These are phyloP conservation scores for Cairina moschata DNA, from an alignment of 2,113 vertebrate genomes.

Conservation along the genomic window DNA sequence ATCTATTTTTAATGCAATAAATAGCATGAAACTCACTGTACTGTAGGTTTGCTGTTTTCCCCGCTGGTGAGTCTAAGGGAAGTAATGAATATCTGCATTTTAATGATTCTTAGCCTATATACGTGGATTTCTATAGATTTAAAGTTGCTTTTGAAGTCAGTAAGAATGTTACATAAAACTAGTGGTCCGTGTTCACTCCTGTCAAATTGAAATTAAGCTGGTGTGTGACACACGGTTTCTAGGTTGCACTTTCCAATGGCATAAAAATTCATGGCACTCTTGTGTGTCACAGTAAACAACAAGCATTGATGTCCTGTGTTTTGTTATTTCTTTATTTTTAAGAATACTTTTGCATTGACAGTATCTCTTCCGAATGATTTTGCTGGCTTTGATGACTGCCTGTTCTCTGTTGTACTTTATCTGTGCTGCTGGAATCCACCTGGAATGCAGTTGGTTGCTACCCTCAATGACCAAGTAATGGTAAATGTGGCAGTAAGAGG, in stretches of 20 bases:
- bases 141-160: neutral
- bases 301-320: neutral
- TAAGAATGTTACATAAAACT: neutral
- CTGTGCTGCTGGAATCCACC: neutral
- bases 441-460: neutral
- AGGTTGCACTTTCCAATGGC: neutral
- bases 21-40: neutral
- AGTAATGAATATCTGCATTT: neutral
- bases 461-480: neutral
- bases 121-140: neutral
- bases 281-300: neutral
- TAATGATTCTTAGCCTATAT: neutral
- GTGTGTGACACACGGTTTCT: neutral
- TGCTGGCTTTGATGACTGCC: neutral
- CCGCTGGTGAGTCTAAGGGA: neutral
- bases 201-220: neutral
- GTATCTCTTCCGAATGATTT: neutral
- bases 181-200: neutral
- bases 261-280: neutral
- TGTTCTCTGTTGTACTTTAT: neutral
- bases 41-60: neutral
- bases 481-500: neutral
- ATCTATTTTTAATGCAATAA: neutral
- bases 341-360: neutral
- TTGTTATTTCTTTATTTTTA: neutral